Conservation (phyloP, 2,113 vertebrate genomes). For the Psittacula cyanocephala region DNA sequence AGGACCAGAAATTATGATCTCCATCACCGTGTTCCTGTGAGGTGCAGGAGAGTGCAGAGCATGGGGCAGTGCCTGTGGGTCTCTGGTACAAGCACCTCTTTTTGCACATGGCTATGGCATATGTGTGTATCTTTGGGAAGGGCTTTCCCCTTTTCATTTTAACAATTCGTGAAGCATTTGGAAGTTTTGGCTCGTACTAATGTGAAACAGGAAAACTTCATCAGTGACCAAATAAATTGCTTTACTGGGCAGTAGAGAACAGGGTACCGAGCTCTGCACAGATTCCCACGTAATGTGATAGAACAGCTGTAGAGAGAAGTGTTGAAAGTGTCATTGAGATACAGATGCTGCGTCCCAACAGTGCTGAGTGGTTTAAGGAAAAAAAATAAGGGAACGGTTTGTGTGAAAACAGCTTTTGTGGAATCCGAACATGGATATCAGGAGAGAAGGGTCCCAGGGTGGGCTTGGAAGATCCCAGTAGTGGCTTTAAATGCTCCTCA, state of each 20-base stretch:
- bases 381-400: background rate
- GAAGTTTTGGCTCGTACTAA: background rate
- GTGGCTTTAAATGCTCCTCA: background rate
- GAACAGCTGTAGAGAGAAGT: background rate
- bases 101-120: background rate
- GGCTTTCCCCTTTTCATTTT: background rate
- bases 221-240: background rate
- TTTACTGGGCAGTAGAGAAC: background rate
- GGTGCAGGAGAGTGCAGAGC: background rate
- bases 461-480: background rate
- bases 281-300: background rate
- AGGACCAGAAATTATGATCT: background rate
- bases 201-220: background rate
- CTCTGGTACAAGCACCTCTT: background rate
- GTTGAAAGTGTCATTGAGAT: background rate
- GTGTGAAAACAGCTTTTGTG: background rate
- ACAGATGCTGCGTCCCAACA: background rate
- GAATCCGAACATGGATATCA: background rate
- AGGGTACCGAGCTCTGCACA: background rate
- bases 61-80: rapidly evolving
- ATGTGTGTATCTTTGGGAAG: rapidly evolving
- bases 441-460: background rate
- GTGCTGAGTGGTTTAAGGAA: background rate
- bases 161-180: rapidly evolving
- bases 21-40: background rate